Percentiles rank a stretch among this genome's conserved stretches.
Evolutionary conservation across 2,888 invertebrate genomes (phyloP).

Genomic region (Toxonevra muliebris): DNA sequence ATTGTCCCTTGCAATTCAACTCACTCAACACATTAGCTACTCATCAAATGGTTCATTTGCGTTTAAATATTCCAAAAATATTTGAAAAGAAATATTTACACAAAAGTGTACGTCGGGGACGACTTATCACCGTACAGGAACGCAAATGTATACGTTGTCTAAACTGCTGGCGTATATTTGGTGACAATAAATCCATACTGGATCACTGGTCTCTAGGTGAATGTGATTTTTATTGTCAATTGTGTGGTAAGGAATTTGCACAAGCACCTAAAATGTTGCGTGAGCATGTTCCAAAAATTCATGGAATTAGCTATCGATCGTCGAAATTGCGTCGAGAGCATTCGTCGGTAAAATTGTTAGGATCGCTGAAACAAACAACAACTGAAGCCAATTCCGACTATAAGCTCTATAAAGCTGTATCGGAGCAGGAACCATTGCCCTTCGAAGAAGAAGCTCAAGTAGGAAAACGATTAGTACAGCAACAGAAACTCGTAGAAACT

Average conservation of each 20-base stretch:
- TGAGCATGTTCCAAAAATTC: slow-evolving; percentile 49
- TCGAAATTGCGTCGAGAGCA: slow-evolving; percentile 31
- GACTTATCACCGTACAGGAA: slow-evolving; percentile 46
- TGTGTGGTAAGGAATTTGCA: slow-evolving; percentile 53
- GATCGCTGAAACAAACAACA: slow-evolving; percentile 16
- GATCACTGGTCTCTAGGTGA: slow-evolving; percentile 53
- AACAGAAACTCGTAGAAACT: neutral
- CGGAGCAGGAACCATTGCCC: slow-evolving; percentile 32
- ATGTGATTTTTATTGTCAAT: slow-evolving; percentile 54
- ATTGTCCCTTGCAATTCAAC: slow-evolving; percentile 43
- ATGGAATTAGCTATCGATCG: slow-evolving; percentile 50
- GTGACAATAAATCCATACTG: slow-evolving; percentile 50
- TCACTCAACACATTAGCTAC: slow-evolving; percentile 46
- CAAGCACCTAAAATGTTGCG: slow-evolving; percentile 50
- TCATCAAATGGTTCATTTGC: slow-evolving; percentile 54
- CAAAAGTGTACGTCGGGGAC: slow-evolving; percentile 48
- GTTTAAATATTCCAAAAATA: slow-evolving; percentile 43
- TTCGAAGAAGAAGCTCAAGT: slow-evolving; percentile 13
- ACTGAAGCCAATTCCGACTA: slow-evolving; percentile 15
- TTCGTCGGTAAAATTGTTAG: slow-evolving; percentile 25
- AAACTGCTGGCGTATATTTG: slow-evolving; percentile 54
- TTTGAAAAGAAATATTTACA: slow-evolving; percentile 46
- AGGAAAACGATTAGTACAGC: neutral
- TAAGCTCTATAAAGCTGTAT: slow-evolving; percentile 22
- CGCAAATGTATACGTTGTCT: slow-evolving; percentile 53